phyloP scores from a whole-genome alignment of 2,797 vertebrate genomes.

The Tadarida brasiliensis region DNA sequence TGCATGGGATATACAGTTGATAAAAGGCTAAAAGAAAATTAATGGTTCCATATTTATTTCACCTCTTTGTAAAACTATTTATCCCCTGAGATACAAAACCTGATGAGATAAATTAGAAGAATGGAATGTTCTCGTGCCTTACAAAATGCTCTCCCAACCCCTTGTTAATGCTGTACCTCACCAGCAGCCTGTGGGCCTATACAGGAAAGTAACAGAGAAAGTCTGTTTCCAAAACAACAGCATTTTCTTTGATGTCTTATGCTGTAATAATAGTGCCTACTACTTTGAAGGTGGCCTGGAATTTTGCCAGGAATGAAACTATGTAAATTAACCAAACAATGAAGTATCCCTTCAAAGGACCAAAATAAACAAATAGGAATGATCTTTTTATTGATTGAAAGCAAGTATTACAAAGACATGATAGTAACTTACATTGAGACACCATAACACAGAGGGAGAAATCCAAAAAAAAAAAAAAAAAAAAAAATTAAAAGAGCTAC shows the following conservation, averaged over 20 bases:
- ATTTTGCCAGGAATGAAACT: slow-evolving; percentile 85
- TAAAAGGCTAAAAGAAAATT: slow-evolving; percentile 78
- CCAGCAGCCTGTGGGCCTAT: slow-evolving; percentile 65
- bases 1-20: background rate
- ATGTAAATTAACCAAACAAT: slow-evolving; percentile 86
- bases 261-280: slow-evolving; percentile 81
- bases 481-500: no score
- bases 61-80: slow-evolving; percentile 73
- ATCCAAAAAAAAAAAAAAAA: slow-evolving; percentile 67
- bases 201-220: slow-evolving; percentile 73
- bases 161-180: background rate
- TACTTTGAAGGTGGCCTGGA: slow-evolving; percentile 82
- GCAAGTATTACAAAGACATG: slow-evolving; percentile 77
- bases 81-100: slow-evolving; percentile 75
- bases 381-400: slow-evolving; percentile 80
- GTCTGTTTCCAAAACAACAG: slow-evolving; percentile 84
- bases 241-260: slow-evolving; percentile 83
- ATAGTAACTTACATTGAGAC: slow-evolving; percentile 68
- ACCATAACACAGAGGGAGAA: slow-evolving; percentile 75
- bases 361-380: slow-evolving; percentile 78
- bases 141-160: slow-evolving; percentile 11
- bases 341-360: slow-evolving; percentile 79
- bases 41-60: slow-evolving; percentile 71
- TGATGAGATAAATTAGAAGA: slow-evolving; percentile 63
- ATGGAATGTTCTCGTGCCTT: slow-evolving; percentile 29